Conservation (phyloP, 2,113 vertebrate genomes). For the Taurulus bubalis region DNA sequence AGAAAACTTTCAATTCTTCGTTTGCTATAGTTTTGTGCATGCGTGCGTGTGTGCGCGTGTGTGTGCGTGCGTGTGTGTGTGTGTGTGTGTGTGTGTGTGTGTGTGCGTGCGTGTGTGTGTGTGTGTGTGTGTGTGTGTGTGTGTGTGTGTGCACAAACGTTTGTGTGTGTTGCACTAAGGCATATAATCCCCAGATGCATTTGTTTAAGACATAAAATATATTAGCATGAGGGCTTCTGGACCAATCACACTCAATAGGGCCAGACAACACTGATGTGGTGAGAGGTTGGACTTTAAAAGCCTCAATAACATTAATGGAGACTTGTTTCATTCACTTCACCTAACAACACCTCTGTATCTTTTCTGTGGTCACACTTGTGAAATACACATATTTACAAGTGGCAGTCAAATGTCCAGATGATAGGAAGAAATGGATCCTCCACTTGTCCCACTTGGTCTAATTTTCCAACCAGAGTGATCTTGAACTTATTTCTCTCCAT, state of each 20-base stretch:
- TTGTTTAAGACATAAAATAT: conserved; percentile 16
- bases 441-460: conserved; percentile 50
- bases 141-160: too few species aligned
- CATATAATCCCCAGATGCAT: conserved; percentile 3
- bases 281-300: conserved; percentile 12
- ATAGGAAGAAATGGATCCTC: conserved; percentile 21
- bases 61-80: conserved; percentile 9
- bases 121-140: not conserved
- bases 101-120: not conserved
- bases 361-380: conserved; percentile 8
- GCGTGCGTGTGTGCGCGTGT: not conserved
- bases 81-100: not conserved
- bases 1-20: conserved; percentile 43
- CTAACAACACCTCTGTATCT: not conserved
- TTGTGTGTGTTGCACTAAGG: not conserved
- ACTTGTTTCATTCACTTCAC: conserved; percentile 11
- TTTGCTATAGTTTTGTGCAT: conserved; percentile 2
- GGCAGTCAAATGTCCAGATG: conserved; percentile 45
- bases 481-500: conserved; percentile 52
- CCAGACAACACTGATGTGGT: conserved; percentile 12
- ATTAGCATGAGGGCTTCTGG: conserved; percentile 1
- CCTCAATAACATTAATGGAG: conserved; percentile 8
- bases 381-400: conserved; percentile 37
- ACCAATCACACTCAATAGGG: conserved; percentile 17
- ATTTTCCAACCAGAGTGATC: conserved; percentile 61